Base-by-base conservation (phyloP, 2,888 invertebrate species). In the Glyphotaelius pellucidus region DNA sequence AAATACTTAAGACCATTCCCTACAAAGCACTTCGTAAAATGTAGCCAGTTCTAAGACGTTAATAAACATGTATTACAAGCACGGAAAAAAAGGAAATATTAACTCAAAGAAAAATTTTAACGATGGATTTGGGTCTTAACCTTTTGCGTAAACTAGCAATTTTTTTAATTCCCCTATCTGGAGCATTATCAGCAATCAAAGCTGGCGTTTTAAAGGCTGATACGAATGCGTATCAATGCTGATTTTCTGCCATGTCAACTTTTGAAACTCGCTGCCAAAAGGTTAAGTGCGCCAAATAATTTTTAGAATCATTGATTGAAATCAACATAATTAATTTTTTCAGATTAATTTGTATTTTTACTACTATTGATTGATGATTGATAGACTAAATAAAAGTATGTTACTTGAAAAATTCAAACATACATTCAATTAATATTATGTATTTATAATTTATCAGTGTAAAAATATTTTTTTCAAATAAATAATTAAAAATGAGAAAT, bases 391-490 rank as follows among this genome's bases (percentile, higher is more conserved):
- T 25, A 67, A 67, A n/a, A 67, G 19, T 1, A 7, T 25, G 4
- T 83, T 83, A 32, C 1, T 7, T 2, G 9, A 83, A 83, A 83
- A 83, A 38, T 25, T 42, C 47, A 47, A 47, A 47, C 15, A 47
- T 47, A 47, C 47, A 31, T 35, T 7, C 35, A 83, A 35, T 25
- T n/a, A 83, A 83, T 35, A 25, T 35, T 83, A n/a, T n/a, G n/a
- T n/a, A 32, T 35, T 83, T 83, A 35, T 83, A 32, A 32, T 83
- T 83, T 35, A 38, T 32, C 32, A 32, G 83, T 83, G 35, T 83
- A 83, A 83, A 83, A 83, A 83, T 83, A 83, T 35, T 83, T 83
- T 83, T 83, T 67, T 67, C 67, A n/a, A 67, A 67, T 67, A 31
- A 83, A 83, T 83, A n/a, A 38, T 38, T 83, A 19, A 31, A 31